Evolutionary conservation across 2,113 vertebrate genomes (phyloP).

Genomic region (Romanogobio albipinnatus): DNA sequence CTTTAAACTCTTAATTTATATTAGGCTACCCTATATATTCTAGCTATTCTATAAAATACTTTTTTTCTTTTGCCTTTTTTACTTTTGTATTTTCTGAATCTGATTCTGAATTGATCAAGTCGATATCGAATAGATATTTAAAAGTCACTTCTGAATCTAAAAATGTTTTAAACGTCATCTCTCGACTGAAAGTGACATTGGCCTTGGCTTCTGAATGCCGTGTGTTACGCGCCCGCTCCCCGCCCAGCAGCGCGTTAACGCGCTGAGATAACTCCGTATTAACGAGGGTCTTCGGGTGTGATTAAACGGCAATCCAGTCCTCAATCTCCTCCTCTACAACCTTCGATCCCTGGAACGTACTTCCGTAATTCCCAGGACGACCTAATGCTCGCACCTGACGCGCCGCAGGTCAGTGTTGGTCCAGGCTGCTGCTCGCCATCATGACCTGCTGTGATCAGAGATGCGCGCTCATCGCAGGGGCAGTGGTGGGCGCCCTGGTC

Average conservation of each 20-base stretch:
- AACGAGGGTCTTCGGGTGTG: neutral
- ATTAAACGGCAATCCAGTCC: neutral
- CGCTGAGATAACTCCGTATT: conserved; percentile 1
- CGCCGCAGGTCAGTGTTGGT: conserved; percentile 24
- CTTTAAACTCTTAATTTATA: no score
- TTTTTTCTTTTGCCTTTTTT: neutral
- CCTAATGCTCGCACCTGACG: conserved; percentile 17
- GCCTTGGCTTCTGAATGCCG: neutral
- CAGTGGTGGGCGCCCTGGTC: conserved; percentile 75
- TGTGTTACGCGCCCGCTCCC: neutral
- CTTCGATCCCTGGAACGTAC: conserved; percentile 36
- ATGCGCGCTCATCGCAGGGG: conserved; percentile 77
- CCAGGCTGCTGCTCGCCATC: conserved; percentile 39
- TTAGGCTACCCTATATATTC: no score
- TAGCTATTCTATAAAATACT: no score
- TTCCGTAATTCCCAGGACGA: conserved; percentile 1
- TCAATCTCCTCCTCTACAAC: conserved; percentile 24
- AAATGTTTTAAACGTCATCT: neutral
- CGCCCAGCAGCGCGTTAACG: conserved; percentile 22
- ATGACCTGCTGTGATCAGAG: conserved; percentile 42
- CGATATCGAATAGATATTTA: neutral
- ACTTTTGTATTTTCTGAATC: neutral
- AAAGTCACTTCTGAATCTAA: neutral
- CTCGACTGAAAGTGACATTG: neutral
- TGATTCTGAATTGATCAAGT: neutral